Conservation (phyloP, 2,797 vertebrate genomes). For the Enteromius trimaculatus region DNA sequence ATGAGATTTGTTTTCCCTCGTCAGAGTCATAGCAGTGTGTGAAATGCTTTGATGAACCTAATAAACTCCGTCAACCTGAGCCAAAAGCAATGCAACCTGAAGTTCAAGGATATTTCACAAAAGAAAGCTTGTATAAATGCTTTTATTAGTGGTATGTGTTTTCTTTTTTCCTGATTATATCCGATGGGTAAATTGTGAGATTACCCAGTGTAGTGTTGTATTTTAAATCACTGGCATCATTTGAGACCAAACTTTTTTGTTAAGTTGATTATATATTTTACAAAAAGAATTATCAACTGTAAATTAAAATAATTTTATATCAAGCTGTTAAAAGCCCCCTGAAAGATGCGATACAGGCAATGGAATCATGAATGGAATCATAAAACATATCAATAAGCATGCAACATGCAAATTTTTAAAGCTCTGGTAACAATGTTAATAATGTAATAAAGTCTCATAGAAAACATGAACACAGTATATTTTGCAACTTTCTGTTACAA, state of each 20-base stretch:
- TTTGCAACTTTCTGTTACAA: not conserved
- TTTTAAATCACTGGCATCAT: not conserved
- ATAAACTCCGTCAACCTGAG: constrained; percentile 46
- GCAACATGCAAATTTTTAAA: not conserved
- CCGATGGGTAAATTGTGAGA: not conserved
- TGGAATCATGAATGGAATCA: not conserved
- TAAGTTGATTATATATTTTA: too few relatives aligned
- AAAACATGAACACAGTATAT: not conserved
- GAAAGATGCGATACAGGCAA: not conserved
- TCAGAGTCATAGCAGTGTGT: constrained; percentile 51
- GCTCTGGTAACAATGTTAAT: not conserved
- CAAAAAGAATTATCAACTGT: not conserved
- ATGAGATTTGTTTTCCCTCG: constrained; percentile 28
- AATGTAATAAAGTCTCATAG: not conserved
- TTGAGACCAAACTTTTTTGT: not conserved
- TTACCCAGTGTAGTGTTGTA: not conserved
- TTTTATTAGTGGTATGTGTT: not conserved
- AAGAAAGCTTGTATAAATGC: constrained; percentile 15
- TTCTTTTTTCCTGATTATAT: not conserved
- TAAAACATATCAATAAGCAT: not conserved
- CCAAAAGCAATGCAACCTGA: constrained; percentile 62
- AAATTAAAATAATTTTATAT: not conserved
- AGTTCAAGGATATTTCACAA: constrained; percentile 74
- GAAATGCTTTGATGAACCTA: constrained; percentile 54
- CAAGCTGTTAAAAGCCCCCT: not conserved